Percentiles rank a stretch among this genome's conserved stretches.
Conservation (phyloP, 2,888 invertebrate species). For the Artemia sinica region DNA sequence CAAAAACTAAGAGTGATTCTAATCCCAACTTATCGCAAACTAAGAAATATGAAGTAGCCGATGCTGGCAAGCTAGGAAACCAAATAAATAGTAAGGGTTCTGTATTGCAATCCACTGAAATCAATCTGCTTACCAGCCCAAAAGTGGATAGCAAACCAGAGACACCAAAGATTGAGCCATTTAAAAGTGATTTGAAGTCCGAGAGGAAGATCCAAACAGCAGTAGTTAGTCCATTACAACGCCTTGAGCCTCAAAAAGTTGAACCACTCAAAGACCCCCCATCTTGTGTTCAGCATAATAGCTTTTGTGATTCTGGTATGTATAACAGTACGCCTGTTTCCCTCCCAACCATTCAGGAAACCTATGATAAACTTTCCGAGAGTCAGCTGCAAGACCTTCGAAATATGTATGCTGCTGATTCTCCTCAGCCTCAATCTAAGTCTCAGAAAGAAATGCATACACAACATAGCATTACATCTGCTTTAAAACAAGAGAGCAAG, state of each 20-base stretch:
- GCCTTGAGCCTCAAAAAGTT: not conserved
- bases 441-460: not conserved
- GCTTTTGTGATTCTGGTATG: not conserved
- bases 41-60: no score
- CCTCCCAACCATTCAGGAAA: not conserved
- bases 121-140: no score
- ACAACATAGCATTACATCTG: not conserved
- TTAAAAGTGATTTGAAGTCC: not conserved
- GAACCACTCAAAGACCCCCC: not conserved
- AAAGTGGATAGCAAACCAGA: not conserved
- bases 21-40: no score
- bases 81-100: no score
- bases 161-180: not conserved
- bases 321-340: not conserved
- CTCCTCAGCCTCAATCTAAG: conserved; percentile 9
- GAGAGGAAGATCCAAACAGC: conserved; percentile 10
- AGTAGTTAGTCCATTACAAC: not conserved
- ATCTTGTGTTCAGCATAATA: not conserved
- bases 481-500: not conserved
- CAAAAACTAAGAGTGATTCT: no score
- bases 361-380: not conserved
- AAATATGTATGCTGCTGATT: conserved; percentile 1
- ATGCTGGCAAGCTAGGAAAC: no score
- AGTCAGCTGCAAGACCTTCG: conserved; percentile 11
- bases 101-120: no score